phyloP scores from a whole-genome alignment of 2,888 invertebrate genomes.

The Melanargia galathea region DNA sequence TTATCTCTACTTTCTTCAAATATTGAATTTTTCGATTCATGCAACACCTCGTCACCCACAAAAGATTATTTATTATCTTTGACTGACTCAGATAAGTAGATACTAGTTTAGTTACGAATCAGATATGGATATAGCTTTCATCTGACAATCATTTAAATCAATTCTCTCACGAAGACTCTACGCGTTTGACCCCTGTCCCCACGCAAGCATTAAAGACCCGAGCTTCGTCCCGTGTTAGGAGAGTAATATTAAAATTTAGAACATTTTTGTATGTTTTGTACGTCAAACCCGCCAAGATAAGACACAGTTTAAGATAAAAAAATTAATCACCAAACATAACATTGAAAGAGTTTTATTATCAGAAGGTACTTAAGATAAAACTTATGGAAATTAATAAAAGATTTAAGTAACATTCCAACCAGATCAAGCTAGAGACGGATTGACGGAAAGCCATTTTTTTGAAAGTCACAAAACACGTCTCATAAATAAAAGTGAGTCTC shows the following conservation, averaged over 20 bases:
- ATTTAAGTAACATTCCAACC: constrained; percentile 23
- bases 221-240: not conserved
- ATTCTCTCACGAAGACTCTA: not conserved
- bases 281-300: constrained; percentile 12
- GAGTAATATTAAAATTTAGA: not conserved
- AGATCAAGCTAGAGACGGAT: constrained; percentile 6
- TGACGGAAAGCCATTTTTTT: constrained; percentile 27
- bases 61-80: too few relatives aligned
- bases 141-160: not conserved
- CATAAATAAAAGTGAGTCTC: constrained; percentile 25
- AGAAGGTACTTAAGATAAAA: constrained; percentile 8
- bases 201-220: not conserved
- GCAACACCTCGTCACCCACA: too few relatives aligned
- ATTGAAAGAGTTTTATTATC: constrained; percentile 21
- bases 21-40: too few relatives aligned
- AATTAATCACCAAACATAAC: constrained; percentile 20
- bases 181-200: not conserved
- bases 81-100: not conserved
- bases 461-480: constrained; percentile 29
- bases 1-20: too few relatives aligned
- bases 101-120: not conserved
- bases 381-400: constrained; percentile 20
- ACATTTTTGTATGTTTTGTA: not conserved
- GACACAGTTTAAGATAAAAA: constrained; percentile 13
- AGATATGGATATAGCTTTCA: not conserved